Percentiles rank a stretch among this genome's conserved stretches.
Evolutionary conservation across 2,797 vertebrate genomes (phyloP).

Genomic region (Lutjanus campechanus): DNA sequence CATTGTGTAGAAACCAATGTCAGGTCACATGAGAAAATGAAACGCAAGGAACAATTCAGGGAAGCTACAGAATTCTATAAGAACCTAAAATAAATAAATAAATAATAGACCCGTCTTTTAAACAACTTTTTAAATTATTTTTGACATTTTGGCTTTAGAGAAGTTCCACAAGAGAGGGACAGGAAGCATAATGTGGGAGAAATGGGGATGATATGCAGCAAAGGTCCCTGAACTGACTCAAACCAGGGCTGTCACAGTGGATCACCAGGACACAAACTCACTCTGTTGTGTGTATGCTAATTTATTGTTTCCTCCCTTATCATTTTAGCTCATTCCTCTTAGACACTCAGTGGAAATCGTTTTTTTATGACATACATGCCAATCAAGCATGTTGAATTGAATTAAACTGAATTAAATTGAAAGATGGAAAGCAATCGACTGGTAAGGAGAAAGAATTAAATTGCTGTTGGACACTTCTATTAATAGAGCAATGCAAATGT

Average conservation of each 20-base stretch:
- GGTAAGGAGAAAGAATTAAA: slow-evolving; percentile 63
- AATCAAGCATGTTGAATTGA: slow-evolving; percentile 37
- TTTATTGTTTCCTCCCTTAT: slow-evolving; percentile 9
- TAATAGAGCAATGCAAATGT: slow-evolving; percentile 80
- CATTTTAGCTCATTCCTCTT: slow-evolving; percentile 8
- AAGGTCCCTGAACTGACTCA: not conserved
- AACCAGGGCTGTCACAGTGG: not conserved
- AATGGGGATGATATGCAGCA: not conserved
- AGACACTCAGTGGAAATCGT: not conserved
- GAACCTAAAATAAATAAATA: too few relatives aligned
- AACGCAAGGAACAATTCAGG: too few relatives aligned
- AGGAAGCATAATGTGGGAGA: not conserved
- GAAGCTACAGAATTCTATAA: too few relatives aligned
- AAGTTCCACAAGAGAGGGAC: not conserved
- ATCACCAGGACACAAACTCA: not conserved
- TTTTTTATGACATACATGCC: slow-evolving; percentile 33
- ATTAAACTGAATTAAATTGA: slow-evolving; percentile 42
- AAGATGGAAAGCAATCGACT: slow-evolving; percentile 35
- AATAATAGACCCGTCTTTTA: too few relatives aligned
- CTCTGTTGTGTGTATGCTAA: not conserved
- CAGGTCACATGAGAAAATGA: too few relatives aligned
- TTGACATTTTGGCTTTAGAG: not conserved
- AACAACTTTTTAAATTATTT: not conserved
- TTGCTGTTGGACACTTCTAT: slow-evolving; percentile 75
- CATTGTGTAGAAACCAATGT: too few relatives aligned